phyloP scores from a whole-genome alignment of 2,113 vertebrate species.

The Dicrurus megarhynchus region DNA sequence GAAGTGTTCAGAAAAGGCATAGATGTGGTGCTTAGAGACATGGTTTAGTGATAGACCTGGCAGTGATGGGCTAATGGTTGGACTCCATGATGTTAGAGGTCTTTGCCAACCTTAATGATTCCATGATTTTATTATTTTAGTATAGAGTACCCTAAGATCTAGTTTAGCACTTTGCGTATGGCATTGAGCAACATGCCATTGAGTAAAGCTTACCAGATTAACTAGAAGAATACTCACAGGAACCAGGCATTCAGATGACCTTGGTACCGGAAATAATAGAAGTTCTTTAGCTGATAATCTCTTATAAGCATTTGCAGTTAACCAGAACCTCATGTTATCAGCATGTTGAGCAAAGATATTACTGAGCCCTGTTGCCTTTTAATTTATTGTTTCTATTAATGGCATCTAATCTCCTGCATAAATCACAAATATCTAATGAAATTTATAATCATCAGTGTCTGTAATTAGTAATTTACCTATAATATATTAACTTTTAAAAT shows the following conservation, averaged over 20 bases:
- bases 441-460: background rate
- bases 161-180: background rate
- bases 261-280: background rate
- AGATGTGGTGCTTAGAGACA: background rate
- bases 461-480: background rate
- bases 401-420: background rate
- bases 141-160: background rate
- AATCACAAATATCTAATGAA: background rate
- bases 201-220: background rate
- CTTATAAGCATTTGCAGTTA: background rate
- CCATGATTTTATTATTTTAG: background rate
- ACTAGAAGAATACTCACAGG: background rate
- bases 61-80: background rate
- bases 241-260: background rate
- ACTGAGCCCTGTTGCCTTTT: background rate
- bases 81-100: background rate
- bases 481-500: background rate
- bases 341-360: background rate
- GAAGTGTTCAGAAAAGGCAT: accelerated
- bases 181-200: no score
- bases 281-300: background rate
- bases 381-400: background rate
- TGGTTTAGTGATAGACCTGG: background rate
- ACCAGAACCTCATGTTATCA: background rate
- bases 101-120: background rate